phyloP scores from a whole-genome alignment of 2,888 invertebrate genomes.

The Myopa testacea region DNA sequence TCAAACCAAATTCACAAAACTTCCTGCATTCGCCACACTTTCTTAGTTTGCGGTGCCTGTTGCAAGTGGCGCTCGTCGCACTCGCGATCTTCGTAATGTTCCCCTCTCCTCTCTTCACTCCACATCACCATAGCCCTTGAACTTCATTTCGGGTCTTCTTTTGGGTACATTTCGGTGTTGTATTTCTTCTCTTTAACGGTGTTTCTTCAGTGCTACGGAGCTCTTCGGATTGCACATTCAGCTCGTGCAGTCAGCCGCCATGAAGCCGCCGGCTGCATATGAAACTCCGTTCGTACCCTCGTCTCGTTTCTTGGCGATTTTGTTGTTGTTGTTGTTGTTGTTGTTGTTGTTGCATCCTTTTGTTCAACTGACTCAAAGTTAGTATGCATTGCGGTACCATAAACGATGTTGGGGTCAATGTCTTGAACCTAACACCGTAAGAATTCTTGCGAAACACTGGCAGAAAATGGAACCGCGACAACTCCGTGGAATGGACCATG shows the following conservation, averaged over 20 bases:
- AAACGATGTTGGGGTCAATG: conserved; percentile 41
- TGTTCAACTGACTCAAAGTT: neutral
- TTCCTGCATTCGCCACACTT: neutral
- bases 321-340: neutral
- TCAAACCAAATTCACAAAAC: neutral
- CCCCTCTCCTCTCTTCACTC: neutral
- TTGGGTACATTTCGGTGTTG: neutral
- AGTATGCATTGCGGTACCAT: conserved; percentile 38
- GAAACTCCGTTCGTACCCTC: neutral
- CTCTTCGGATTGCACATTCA: neutral
- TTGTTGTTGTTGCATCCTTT: neutral
- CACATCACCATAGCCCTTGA: conserved; percentile 18
- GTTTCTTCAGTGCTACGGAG: neutral
- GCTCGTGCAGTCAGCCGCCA: conserved; percentile 23
- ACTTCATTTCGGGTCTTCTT: conserved; percentile 14
- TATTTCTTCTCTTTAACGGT: neutral
- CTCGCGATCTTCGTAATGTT: neutral
- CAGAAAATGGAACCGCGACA: conserved; percentile 2
- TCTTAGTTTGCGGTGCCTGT: neutral
- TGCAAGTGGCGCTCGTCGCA: conserved; percentile 8
- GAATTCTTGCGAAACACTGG: conserved; percentile 23
- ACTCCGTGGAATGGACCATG: neutral
- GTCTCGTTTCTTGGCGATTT: conserved; percentile 2
- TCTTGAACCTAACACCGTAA: conserved; percentile 29
- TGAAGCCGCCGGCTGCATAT: conserved; percentile 1